Evolutionary conservation across 2,888 invertebrate genomes (phyloP).

Genomic region (Colletes collaris): DNA sequence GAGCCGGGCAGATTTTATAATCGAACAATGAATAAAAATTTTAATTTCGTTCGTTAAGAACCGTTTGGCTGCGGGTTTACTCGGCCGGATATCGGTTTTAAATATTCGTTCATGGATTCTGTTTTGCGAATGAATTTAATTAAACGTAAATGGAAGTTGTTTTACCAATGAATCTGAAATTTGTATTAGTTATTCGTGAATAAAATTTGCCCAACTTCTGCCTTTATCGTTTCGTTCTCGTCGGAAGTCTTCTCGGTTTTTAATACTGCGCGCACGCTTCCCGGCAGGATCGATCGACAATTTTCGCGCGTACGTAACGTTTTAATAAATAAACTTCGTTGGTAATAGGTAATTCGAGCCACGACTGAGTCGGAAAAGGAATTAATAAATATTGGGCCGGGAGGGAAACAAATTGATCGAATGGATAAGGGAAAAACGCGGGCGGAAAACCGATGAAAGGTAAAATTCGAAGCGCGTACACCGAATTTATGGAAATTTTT

Average conservation of each 20-base stretch:
- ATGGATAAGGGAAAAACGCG: background rate
- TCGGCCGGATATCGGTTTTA: too few relatives aligned
- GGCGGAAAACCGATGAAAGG: slow-evolving; percentile 22
- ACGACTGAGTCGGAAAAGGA: slow-evolving; percentile 22
- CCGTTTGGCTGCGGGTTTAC: too few relatives aligned
- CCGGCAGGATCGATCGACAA: slow-evolving; percentile 24
- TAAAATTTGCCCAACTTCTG: too few relatives aligned
- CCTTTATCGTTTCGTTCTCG: too few relatives aligned
- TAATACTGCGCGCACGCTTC: slow-evolving; percentile 8
- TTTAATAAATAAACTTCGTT: slow-evolving; percentile 34
- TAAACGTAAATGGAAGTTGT: too few relatives aligned
- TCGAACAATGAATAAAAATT: too few relatives aligned
- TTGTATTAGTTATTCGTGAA: too few relatives aligned
- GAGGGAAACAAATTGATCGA: slow-evolving; percentile 27
- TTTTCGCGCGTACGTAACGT: slow-evolving; percentile 14
- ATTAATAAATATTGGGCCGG: slow-evolving; percentile 38
- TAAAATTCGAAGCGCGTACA: slow-evolving; percentile 36
- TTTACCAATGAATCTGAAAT: too few relatives aligned
- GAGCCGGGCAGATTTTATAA: too few relatives aligned
- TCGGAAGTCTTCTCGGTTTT: background rate
- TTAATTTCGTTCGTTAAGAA: too few relatives aligned
- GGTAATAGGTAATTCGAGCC: slow-evolving; percentile 37
- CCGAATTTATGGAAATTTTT: slow-evolving; percentile 40
- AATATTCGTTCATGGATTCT: too few relatives aligned
- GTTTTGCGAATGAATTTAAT: too few relatives aligned